Conservation (phyloP, 1,140 invertebrate species). For the Panagrolaimus sp. region DNA sequence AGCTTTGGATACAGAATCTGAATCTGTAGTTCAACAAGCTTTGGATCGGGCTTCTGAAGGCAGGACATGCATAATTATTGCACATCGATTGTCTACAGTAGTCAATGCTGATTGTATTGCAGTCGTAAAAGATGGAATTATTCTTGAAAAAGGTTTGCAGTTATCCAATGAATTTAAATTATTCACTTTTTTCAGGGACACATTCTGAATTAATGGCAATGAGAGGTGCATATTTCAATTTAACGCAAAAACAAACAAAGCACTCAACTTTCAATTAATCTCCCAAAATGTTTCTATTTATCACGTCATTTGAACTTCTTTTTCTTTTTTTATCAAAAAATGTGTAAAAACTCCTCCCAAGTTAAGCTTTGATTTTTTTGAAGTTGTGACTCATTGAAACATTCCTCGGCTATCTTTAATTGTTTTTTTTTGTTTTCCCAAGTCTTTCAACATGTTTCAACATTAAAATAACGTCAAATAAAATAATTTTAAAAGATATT, state of each 20-base stretch:
- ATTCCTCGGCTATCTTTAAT: too few species aligned
- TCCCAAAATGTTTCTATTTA: too few species aligned
- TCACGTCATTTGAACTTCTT: too few species aligned
- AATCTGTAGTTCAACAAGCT: not conserved
- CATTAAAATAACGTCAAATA: too few species aligned
- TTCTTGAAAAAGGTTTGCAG: not conserved
- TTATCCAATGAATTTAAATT: too few species aligned
- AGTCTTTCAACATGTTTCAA: too few species aligned
- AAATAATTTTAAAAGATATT: too few species aligned
- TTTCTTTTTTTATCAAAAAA: too few species aligned
- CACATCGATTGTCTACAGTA: not conserved
- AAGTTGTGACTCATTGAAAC: too few species aligned
- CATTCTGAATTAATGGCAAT: not conserved
- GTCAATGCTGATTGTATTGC: not conserved
- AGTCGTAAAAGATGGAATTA: not conserved
- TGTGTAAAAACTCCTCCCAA: too few species aligned
- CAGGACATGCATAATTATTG: not conserved
- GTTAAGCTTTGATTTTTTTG: too few species aligned
- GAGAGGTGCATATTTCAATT: not conserved
- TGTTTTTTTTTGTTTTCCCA: too few species aligned
- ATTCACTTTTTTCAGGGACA: not conserved
- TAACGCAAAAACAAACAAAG: not conserved
- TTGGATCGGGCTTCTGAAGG: not conserved
- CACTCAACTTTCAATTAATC: not conserved
- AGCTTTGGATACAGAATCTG: slow-evolving; percentile 48